Evolutionary conservation across 2,888 invertebrate species (phyloP).

Genomic region (Baccha elongata): DNA sequence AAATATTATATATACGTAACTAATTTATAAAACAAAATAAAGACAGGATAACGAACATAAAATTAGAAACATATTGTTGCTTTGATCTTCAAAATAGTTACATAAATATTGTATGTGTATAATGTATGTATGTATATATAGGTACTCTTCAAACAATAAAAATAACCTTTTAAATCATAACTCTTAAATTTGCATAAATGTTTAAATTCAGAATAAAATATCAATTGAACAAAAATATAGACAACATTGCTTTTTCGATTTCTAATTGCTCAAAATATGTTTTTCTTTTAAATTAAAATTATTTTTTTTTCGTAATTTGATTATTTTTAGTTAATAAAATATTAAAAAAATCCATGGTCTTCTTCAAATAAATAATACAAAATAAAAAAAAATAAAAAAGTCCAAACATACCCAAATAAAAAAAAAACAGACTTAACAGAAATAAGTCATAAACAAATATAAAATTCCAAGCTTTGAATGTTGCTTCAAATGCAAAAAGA

Average conservation of each 20-base stretch:
- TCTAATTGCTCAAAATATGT: conserved; percentile 2
- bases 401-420: not conserved
- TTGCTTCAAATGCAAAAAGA: conserved; percentile 67
- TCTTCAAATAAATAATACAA: not conserved
- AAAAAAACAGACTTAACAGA: conserved; percentile 7
- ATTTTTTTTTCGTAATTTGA: not conserved
- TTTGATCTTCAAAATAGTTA: conserved; percentile 39
- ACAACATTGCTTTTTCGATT: conserved; percentile 31
- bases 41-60: conserved; percentile 28
- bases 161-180: not conserved
- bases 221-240: conserved; percentile 17
- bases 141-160: conserved; percentile 24
- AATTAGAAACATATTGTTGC: conserved; percentile 22
- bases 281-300: not conserved
- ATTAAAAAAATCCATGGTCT: too few species aligned
- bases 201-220: conserved; percentile 29
- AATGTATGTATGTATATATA: conserved; percentile 18
- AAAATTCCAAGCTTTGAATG: conserved; percentile 51
- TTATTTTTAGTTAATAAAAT: too few species aligned
- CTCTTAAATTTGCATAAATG: conserved; percentile 17
- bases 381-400: not conserved
- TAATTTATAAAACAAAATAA: conserved; percentile 29
- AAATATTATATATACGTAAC: conserved; percentile 43
- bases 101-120: conserved; percentile 42
- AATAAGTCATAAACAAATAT: conserved; percentile 19